Conservation (phyloP, 2,113 vertebrate species). For the Macquaria ambigua region DNA sequence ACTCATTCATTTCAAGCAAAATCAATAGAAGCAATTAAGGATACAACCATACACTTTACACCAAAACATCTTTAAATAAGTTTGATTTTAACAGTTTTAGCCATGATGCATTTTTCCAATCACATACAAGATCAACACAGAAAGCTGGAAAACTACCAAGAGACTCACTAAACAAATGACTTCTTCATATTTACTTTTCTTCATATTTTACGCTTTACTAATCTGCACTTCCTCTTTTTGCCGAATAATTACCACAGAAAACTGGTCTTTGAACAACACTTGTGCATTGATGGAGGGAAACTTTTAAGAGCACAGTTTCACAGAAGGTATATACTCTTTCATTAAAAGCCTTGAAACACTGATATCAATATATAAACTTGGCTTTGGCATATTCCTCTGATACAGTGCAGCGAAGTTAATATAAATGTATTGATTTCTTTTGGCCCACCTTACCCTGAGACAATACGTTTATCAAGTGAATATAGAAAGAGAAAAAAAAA, state of each 20-base stretch:
- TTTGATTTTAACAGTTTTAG: not conserved
- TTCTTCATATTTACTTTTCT: not conserved
- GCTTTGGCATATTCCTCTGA: slow-evolving; percentile 18
- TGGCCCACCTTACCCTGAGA: slow-evolving; percentile 8
- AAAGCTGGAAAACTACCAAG: not conserved
- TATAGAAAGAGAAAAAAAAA: slow-evolving; percentile 15
- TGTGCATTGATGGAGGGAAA: not conserved
- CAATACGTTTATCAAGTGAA: slow-evolving; percentile 45
- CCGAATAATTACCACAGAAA: too few relatives aligned
- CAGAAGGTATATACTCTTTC: not conserved
- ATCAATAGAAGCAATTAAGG: not conserved
- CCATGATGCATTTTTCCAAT: not conserved
- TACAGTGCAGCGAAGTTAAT: slow-evolving; percentile 36
- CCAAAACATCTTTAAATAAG: not conserved
- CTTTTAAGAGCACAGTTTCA: not conserved
- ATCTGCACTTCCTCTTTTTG: too few relatives aligned
- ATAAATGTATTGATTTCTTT: slow-evolving; percentile 48
- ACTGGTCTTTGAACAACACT: not conserved
- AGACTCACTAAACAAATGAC: not conserved
- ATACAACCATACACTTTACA: not conserved
- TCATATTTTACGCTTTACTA: too few relatives aligned
- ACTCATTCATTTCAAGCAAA: not conserved
- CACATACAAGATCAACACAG: not conserved
- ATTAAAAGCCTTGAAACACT: slow-evolving; percentile 28
- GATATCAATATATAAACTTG: slow-evolving; percentile 29